These are phyloP conservation scores for Tenthredo livida DNA, from an alignment of 2,888 invertebrate genomes.

Conservation along the genomic window DNA sequence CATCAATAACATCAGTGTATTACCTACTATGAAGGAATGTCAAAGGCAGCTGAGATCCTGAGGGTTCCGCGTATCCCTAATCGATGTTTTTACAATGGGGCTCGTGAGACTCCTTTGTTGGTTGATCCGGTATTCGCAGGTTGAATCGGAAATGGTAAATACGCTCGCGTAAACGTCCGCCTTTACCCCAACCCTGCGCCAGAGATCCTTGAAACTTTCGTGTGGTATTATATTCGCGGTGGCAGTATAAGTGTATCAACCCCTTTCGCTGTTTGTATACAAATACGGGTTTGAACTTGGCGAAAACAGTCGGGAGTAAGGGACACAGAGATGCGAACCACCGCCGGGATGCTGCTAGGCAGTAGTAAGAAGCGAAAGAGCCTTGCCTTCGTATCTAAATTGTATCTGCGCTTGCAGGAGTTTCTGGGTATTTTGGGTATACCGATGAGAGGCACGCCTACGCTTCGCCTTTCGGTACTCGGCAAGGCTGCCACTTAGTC, in stretches of 20 bases:
- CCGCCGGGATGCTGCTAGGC: not conserved
- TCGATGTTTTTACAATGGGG: constrained; percentile 39
- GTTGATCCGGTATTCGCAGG: constrained; percentile 35
- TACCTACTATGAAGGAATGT: not conserved
- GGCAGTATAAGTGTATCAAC: constrained; percentile 32
- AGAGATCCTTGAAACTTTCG: constrained; percentile 29
- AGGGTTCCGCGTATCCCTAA: constrained; percentile 9
- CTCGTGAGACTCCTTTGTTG: constrained; percentile 25
- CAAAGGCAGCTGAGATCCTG: constrained; percentile 19
- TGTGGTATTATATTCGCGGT: constrained; percentile 36
- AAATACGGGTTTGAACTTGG: constrained; percentile 19
- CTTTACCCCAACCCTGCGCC: not conserved
- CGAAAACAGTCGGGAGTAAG: constrained; percentile 18
- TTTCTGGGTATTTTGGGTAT: constrained; percentile 41
- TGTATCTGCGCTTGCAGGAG: constrained; percentile 45
- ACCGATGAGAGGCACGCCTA: constrained; percentile 29
- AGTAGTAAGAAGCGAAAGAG: constrained; percentile 32
- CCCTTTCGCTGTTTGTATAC: constrained; percentile 39
- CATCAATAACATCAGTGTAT: not conserved
- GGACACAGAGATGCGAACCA: not conserved
- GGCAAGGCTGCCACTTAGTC: constrained; percentile 50
- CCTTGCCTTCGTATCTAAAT: constrained; percentile 46
- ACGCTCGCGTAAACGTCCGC: constrained; percentile 22
- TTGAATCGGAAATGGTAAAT: constrained; percentile 40
- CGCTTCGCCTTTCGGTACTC: constrained; percentile 35